phyloP scores from a whole-genome alignment of 1,140 invertebrate genomes.

The Pygmarrhopalites habei region DNA sequence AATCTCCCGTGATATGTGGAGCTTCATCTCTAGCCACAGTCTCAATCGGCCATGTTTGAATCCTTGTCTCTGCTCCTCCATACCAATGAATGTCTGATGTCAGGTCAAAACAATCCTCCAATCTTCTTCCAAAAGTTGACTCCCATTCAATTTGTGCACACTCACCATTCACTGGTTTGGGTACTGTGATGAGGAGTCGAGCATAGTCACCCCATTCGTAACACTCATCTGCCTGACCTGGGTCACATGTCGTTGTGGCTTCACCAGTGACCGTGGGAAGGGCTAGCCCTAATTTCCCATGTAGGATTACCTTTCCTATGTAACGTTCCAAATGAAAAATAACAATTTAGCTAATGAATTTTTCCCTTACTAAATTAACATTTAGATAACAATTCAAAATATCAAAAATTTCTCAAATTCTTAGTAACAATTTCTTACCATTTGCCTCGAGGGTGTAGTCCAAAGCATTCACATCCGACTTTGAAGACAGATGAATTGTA shows the following conservation, averaged over 20 bases:
- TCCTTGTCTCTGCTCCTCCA: slow-evolving; percentile 44
- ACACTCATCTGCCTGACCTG: background rate
- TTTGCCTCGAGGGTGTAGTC: no score
- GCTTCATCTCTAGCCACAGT: slow-evolving; percentile 36
- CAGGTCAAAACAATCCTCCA: slow-evolving; percentile 23
- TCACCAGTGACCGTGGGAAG: slow-evolving; percentile 12
- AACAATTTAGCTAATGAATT: no score
- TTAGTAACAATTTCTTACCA: no score
- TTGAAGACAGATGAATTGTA: no score
- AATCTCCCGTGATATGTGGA: slow-evolving; percentile 42
- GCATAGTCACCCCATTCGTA: slow-evolving; percentile 23
- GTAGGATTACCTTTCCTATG: background rate
- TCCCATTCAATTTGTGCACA: slow-evolving; percentile 23
- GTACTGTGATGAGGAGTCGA: slow-evolving; percentile 9
- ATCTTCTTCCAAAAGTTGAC: slow-evolving; percentile 6
- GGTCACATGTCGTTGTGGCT: background rate
- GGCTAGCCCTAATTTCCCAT: slow-evolving; percentile 10
- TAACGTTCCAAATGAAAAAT: no score
- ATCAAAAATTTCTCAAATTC: no score
- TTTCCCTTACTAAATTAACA: no score
- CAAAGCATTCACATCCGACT: no score
- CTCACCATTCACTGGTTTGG: background rate
- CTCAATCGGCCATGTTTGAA: slow-evolving; percentile 47
- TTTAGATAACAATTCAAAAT: no score
- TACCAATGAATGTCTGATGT: slow-evolving; percentile 30